Evolutionary conservation across 2,797 vertebrate species (phyloP).

Genomic region (Miichthys miiuy): DNA sequence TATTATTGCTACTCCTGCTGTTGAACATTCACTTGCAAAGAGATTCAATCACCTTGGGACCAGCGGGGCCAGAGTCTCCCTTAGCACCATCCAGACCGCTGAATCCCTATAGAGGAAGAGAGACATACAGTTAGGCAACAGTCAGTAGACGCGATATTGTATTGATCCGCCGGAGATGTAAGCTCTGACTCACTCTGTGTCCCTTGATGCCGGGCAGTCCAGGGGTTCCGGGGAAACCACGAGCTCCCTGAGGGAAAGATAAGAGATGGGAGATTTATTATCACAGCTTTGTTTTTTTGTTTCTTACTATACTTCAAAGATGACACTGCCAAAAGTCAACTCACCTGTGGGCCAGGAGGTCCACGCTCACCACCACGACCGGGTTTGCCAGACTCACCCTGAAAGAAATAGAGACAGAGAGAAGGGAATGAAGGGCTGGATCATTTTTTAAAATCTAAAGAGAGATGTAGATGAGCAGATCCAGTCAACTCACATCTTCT

Average conservation of each 20-base stretch:
- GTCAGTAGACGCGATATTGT: not conserved
- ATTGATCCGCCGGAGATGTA: not conserved
- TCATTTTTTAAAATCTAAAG: not conserved
- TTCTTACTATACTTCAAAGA: not conserved
- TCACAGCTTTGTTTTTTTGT: not conserved
- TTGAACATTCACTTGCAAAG: not conserved
- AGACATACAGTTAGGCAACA: not conserved
- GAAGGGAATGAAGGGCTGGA: not conserved
- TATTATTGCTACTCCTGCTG: not conserved
- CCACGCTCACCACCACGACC: slow-evolving; percentile 94
- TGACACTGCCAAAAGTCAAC: not conserved
- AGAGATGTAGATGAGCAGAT: not conserved
- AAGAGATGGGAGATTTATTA: not conserved
- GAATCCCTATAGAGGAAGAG: slow-evolving; percentile 88
- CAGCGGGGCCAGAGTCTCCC: slow-evolving; percentile 94
- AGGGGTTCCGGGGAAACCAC: slow-evolving; percentile 98
- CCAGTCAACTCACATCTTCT: slow-evolving; percentile 92
- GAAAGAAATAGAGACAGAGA: slow-evolving; percentile 18
- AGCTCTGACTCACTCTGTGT: slow-evolving; percentile 92
- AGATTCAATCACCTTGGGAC: slow-evolving; percentile 90
- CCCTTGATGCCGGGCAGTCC: slow-evolving; percentile 99
- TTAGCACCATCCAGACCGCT: slow-evolving; percentile 98
- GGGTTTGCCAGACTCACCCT: slow-evolving; percentile 98
- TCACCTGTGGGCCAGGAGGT: slow-evolving; percentile 94
- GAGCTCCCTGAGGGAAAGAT: slow-evolving; percentile 88